phyloP scores from a whole-genome alignment of 2,888 invertebrate species.

The Himalopsyche kuldschensis region DNA sequence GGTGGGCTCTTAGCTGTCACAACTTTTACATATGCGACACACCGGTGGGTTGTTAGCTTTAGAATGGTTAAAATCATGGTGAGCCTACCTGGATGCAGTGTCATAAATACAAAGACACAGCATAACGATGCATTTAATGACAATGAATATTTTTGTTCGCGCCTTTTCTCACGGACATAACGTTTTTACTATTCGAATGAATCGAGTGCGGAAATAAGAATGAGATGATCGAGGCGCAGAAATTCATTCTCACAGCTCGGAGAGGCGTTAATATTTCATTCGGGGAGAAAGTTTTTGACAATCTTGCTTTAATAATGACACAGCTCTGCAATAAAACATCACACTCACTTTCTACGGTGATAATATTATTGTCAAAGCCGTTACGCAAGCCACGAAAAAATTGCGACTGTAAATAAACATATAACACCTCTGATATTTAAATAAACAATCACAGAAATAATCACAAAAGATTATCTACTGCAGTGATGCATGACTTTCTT shows the following conservation, averaged over 20 bases:
- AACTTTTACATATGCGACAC: too few species aligned
- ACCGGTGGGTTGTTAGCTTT: too few species aligned
- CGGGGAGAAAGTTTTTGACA: neutral
- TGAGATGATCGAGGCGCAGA: neutral
- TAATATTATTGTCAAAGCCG: neutral
- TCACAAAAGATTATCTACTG: too few species aligned
- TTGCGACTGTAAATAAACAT: too few species aligned
- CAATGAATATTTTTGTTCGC: neutral
- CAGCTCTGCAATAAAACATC: neutral
- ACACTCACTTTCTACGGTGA: neutral
- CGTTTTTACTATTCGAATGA: neutral
- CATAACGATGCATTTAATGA: neutral
- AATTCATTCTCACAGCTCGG: neutral
- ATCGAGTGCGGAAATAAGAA: neutral
- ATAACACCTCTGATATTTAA: too few species aligned
- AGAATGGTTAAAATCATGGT: too few species aligned
- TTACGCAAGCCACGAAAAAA: neutral
- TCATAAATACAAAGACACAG: neutral
- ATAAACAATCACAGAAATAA: too few species aligned
- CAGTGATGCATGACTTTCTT: too few species aligned
- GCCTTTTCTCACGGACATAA: neutral
- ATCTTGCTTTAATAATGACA: neutral
- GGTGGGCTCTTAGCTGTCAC: too few species aligned
- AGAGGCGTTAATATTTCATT: neutral
- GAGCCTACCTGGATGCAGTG: neutral